These are phyloP conservation scores for Drosophila simulans DNA, from an alignment of 1,140 invertebrate species.

Conservation along the genomic window DNA sequence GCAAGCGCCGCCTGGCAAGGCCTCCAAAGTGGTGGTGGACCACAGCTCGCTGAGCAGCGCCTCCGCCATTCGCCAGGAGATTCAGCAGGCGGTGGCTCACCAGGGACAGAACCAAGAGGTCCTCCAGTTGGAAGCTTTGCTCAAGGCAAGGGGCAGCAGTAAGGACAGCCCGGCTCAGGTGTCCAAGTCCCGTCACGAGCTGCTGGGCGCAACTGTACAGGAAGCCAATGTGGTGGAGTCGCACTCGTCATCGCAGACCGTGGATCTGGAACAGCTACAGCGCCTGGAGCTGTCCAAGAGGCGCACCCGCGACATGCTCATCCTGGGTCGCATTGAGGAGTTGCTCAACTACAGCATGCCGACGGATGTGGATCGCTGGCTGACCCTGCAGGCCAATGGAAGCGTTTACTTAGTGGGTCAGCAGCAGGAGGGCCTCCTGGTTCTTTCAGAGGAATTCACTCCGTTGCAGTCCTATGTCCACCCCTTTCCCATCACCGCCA, in stretches of 20 bases:
- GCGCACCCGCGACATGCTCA: slow-evolving; percentile 68
- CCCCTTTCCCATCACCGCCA: slow-evolving; percentile 19
- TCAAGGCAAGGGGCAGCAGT: slow-evolving; percentile 17
- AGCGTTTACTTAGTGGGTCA: slow-evolving; percentile 60
- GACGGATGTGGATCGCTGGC: slow-evolving; percentile 60
- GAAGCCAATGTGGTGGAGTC: slow-evolving; percentile 67
- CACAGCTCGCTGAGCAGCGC: slow-evolving; percentile 29
- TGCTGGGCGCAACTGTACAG: slow-evolving; percentile 14
- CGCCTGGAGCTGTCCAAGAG: slow-evolving; percentile 66
- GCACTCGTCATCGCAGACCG: slow-evolving; percentile 23
- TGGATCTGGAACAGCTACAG: slow-evolving; percentile 65
- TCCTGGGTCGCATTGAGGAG: slow-evolving; percentile 67
- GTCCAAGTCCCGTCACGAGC: slow-evolving; percentile 15
- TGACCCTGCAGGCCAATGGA: slow-evolving; percentile 57
- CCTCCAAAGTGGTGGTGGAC: slow-evolving; percentile 54
- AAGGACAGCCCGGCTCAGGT: not conserved
- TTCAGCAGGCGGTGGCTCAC: slow-evolving; percentile 48
- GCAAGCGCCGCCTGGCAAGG: not conserved
- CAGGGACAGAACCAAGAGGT: slow-evolving; percentile 44
- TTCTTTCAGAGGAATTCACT: slow-evolving; percentile 43
- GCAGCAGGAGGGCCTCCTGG: slow-evolving; percentile 32
- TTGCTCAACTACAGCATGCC: slow-evolving; percentile 50
- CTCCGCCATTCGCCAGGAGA: slow-evolving; percentile 56
- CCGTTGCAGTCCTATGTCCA: slow-evolving; percentile 3
- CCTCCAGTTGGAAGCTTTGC: slow-evolving; percentile 35